Percentiles rank a stretch among this genome's conserved stretches.
These are phyloP conservation scores for Polietes domitor DNA, from an alignment of 2,888 invertebrate genomes.

Conservation along the genomic window DNA sequence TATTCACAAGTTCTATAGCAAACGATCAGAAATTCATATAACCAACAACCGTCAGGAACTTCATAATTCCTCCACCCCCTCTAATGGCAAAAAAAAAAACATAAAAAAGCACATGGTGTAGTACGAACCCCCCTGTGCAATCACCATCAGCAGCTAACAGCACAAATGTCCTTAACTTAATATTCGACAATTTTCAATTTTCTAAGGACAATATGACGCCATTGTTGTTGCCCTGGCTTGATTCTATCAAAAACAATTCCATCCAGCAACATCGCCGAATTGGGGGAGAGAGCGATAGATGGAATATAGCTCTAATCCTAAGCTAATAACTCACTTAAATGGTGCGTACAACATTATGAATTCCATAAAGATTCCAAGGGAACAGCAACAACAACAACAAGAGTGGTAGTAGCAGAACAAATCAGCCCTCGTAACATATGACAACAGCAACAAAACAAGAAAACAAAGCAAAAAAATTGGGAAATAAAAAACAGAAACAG, in stretches of 20 bases:
- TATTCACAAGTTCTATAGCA: too few species aligned
- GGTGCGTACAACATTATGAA: constrained; percentile 68
- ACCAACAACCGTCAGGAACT: not conserved
- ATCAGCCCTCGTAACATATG: constrained; percentile 53
- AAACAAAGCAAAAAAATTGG: constrained; percentile 4
- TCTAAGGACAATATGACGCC: constrained; percentile 68
- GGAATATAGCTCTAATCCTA: constrained; percentile 55
- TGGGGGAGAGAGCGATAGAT: constrained; percentile 20
- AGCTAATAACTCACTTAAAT: constrained; percentile 70
- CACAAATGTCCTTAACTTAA: constrained; percentile 34
- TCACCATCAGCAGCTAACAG: constrained; percentile 27
- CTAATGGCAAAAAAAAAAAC: not conserved
- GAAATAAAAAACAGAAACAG: constrained; percentile 34
- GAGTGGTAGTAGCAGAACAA: too few species aligned
- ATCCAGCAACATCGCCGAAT: not conserved
- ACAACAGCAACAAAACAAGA: constrained; percentile 27
- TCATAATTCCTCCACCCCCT: not conserved
- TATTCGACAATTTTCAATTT: constrained; percentile 61
- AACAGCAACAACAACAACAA: constrained; percentile 37
- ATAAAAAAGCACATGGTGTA: constrained; percentile 15
- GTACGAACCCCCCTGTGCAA: not conserved
- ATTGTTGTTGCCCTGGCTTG: constrained; percentile 49
- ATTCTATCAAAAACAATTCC: constrained; percentile 12
- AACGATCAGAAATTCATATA: not conserved
- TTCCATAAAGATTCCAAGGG: constrained; percentile 56